A percentile compares a stretch with the other conserved stretches of the same genome.
phyloP scores from a whole-genome alignment of 2,797 vertebrate genomes.

The Spea hammondii region DNA sequence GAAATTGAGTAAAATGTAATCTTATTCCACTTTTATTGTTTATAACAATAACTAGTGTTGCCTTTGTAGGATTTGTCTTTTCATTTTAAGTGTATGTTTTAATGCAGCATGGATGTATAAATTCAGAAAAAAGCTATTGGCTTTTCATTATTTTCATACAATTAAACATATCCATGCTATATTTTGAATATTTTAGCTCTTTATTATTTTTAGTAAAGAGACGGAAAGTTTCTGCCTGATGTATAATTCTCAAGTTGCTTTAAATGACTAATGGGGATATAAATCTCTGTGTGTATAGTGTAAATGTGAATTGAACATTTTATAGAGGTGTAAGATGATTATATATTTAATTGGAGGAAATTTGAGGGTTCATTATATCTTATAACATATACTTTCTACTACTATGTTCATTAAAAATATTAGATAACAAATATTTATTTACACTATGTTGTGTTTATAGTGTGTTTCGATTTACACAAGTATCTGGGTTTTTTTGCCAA shows the following conservation, averaged over 20 bases:
- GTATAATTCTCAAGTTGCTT: conserved; percentile 49
- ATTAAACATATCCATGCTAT: conserved; percentile 14
- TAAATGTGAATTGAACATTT: conserved; percentile 47
- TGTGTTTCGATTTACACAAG: no score
- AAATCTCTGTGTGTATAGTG: conserved; percentile 47
- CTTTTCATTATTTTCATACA: conserved; percentile 21
- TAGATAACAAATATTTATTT: conserved; percentile 9
- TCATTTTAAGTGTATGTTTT: not conserved
- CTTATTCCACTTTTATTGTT: no score
- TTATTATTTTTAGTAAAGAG: conserved; percentile 31
- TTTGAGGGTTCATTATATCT: conserved; percentile 34
- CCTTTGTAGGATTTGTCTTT: no score
- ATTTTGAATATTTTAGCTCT: conserved; percentile 33
- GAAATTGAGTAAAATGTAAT: no score
- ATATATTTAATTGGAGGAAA: conserved; percentile 30
- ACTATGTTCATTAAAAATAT: conserved; percentile 2
- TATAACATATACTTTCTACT: conserved; percentile 25
- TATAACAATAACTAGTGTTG: no score
- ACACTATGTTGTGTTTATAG: not conserved
- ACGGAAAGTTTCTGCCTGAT: conserved; percentile 48
- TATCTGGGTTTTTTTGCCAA: no score
- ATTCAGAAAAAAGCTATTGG: conserved; percentile 7
- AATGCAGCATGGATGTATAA: not conserved
- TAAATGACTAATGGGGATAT: conserved; percentile 48
- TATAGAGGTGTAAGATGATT: conserved; percentile 45